phyloP scores from a whole-genome alignment of 2,113 vertebrate genomes.

The Catharus fuscescens region DNA sequence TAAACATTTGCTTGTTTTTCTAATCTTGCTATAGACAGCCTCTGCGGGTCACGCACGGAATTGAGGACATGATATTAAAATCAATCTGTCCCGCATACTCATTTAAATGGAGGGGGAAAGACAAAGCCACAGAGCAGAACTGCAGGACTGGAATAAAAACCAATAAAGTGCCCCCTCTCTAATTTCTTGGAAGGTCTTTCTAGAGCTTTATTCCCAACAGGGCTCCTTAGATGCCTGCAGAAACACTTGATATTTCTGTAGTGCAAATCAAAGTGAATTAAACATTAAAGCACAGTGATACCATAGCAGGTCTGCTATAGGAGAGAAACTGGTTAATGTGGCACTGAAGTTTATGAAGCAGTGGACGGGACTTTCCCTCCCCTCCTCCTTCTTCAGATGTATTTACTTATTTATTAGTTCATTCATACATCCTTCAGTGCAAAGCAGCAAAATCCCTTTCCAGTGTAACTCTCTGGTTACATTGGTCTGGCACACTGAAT shows the following conservation, averaged over 20 bases:
- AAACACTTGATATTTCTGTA: conserved; percentile 77
- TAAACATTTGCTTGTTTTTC: conserved; percentile 59
- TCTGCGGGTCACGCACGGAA: conserved; percentile 23
- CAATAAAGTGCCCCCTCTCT: conserved; percentile 53
- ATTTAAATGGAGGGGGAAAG: neutral
- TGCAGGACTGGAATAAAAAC: conserved; percentile 53
- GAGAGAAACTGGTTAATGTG: neutral
- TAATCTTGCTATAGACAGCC: conserved; percentile 53
- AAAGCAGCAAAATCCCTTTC: neutral
- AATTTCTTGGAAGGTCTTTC: conserved; percentile 65
- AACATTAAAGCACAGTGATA: conserved; percentile 91
- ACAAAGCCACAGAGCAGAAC: conserved; percentile 27
- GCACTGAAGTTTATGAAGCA: conserved; percentile 31
- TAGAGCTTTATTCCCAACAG: conserved; percentile 67
- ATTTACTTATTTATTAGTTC: conserved; percentile 41
- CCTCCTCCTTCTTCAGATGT: neutral
- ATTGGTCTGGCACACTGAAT: neutral
- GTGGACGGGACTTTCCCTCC: neutral
- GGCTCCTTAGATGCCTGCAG: conserved; percentile 63
- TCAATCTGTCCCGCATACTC: conserved; percentile 2
- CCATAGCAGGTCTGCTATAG: conserved; percentile 51
- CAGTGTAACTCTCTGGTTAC: neutral
- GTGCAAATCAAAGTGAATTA: conserved; percentile 93
- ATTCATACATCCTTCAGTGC: neutral
- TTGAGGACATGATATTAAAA: conserved; percentile 51